These are phyloP conservation scores for Drosophila buzzatii DNA, from an alignment of 2,888 invertebrate species.

Conservation along the genomic window DNA sequence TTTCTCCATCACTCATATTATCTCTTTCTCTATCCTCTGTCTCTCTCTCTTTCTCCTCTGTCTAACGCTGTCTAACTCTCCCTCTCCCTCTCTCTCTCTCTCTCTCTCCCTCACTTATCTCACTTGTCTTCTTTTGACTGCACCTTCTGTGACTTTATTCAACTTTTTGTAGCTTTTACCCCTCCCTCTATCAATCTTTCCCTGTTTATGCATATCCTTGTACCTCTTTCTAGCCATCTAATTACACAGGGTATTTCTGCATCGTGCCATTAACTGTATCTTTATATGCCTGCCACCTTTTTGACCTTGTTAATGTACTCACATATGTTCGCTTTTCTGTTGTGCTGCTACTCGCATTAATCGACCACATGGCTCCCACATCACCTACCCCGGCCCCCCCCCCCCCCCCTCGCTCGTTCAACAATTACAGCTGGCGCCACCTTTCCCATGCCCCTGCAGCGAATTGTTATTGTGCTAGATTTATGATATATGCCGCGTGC, in stretches of 20 bases:
- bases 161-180: too few species aligned
- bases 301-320: conserved; percentile 29
- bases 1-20: too few species aligned
- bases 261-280: not conserved
- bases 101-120: too few species aligned
- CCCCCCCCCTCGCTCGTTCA: not conserved
- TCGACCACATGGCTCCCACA: conserved; percentile 47
- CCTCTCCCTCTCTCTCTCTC: too few species aligned
- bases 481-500: conserved; percentile 35
- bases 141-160: too few species aligned
- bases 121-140: too few species aligned
- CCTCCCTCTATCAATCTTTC: too few species aligned
- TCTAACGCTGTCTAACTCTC: too few species aligned
- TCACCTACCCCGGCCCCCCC: not conserved
- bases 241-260: not conserved
- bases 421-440: conserved; percentile 49
- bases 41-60: not conserved
- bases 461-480: conserved; percentile 27
- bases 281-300: not conserved
- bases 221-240: too few species aligned
- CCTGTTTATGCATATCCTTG: too few species aligned
- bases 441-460: conserved; percentile 3
- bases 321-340: conserved; percentile 16
- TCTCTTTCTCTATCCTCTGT: too few species aligned
- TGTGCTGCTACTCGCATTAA: conserved; percentile 18